Base-by-base conservation (phyloP, 2,888 invertebrate species). In the Nymphalis c-album region DNA sequence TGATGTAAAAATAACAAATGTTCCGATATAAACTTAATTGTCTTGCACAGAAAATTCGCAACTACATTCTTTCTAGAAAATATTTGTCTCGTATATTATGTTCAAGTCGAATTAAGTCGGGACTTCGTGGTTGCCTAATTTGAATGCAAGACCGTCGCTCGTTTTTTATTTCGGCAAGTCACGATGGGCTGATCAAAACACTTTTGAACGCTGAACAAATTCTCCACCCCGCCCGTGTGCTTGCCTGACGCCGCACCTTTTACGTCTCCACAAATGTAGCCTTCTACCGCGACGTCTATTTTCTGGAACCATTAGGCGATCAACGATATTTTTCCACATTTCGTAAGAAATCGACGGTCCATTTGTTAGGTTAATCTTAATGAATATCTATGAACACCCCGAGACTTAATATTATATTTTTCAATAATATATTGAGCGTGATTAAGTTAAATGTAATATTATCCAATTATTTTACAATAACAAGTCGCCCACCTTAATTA, bases 181-280 rank as follows among this genome's bases (percentile, higher is more conserved):
- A 84, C 80, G 81, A 78, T 76, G 80, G 75, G 78, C 77, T 82
- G 81, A 80, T 84, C 84, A 84, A 83, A 85, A 85, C 79, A 81
- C 79, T 82, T 81, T 81, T 78, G 58, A 74, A 50, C 59, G 60
- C 22, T 62, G 60, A 67, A 47, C 48, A 67, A 67, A 61, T 60
- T 57, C 58, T 51, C 64, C 57, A 31, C n/a, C 47, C 65, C 60
- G 47, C 35, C 55, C 66, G 51, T 51, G 62, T 47, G 51, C 31
- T 50, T 59, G 22, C 50, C 50, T 59, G 50, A 31, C 53, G 48
- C 17, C 55, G 64, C 59, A 64, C 45, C 64, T 64, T 59, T 51
- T 50, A 7, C 35, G 50, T 64, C 59, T 46, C 45, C 31, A 46
- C 64, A 51, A 60, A 59, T 64, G 64, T 64, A 58, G 45, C 40